Evolutionary conservation across 2,797 vertebrate genomes (phyloP).

Genomic region (Merluccius polli): DNA sequence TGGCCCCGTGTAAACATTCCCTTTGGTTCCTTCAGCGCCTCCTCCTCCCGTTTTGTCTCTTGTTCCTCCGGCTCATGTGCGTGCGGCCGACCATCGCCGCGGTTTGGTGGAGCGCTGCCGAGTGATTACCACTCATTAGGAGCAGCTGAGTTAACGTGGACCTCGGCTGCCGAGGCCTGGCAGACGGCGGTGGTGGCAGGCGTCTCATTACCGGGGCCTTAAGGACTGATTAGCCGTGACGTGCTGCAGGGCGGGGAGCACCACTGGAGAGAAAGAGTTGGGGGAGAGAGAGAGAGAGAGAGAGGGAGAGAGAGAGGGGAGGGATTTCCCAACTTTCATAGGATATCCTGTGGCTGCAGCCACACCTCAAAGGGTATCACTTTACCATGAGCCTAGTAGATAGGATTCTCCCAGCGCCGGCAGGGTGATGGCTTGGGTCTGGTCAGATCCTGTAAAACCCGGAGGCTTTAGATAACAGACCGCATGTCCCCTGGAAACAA

Average conservation of each 20-base stretch:
- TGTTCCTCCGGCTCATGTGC: conserved; percentile 45
- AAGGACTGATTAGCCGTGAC: conserved; percentile 70
- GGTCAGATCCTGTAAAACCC: conserved; percentile 57
- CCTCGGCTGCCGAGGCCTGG: conserved; percentile 62
- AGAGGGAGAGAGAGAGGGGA: conserved; percentile 22
- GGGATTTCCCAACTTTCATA: conserved; percentile 75
- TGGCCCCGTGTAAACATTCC: conserved; percentile 54
- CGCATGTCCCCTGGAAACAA: conserved; percentile 31
- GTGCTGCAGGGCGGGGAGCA: conserved; percentile 62
- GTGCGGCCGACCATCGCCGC: conserved; percentile 56
- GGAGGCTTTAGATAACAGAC: conserved; percentile 52
- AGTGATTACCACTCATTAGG: conserved; percentile 74
- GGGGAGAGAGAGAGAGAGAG: not conserved
- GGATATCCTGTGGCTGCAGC: conserved; percentile 73
- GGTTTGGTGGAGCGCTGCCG: conserved; percentile 66
- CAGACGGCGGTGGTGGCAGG: conserved; percentile 65
- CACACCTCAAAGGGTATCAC: conserved; percentile 70
- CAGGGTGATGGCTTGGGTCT: conserved; percentile 37
- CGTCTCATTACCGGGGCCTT: conserved; percentile 68
- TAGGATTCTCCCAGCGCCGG: conserved; percentile 58
- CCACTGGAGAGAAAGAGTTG: conserved; percentile 20
- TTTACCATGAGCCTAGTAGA: conserved; percentile 63
- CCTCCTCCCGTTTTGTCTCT: conserved; percentile 12
- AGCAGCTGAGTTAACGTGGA: conserved; percentile 60
- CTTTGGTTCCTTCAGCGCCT: conserved; percentile 27